These are phyloP conservation scores for Glyptemys insculpta DNA, from an alignment of 2,797 vertebrate genomes.

Conservation along the genomic window DNA sequence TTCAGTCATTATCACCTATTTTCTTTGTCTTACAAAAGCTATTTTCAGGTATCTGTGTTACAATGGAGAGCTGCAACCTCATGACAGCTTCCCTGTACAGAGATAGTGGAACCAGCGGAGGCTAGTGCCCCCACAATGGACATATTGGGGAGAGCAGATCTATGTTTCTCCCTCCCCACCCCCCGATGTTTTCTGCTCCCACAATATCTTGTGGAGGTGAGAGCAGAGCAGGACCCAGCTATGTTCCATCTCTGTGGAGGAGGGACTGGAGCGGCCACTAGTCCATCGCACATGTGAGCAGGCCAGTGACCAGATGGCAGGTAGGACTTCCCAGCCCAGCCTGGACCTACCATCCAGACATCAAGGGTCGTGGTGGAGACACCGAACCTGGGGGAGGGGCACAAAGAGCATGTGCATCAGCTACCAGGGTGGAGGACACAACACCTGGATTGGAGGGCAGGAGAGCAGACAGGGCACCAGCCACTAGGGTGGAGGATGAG, in stretches of 20 bases:
- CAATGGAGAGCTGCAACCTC: not conserved
- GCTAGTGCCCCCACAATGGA: not conserved
- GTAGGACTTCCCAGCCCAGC: not conserved
- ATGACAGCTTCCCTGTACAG: not conserved
- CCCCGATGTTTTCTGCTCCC: not conserved
- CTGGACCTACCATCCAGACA: not conserved
- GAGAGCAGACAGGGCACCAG: not conserved
- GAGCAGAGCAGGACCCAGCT: not conserved
- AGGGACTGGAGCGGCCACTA: not conserved
- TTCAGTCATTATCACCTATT: not conserved
- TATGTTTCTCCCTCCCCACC: not conserved
- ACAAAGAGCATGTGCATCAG: not conserved
- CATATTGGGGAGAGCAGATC: not conserved
- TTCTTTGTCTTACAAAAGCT: not conserved
- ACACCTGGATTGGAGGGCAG: not conserved
- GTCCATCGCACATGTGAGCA: not conserved
- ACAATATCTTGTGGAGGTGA: not conserved
- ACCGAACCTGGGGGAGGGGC: not conserved
- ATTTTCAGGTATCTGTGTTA: not conserved
- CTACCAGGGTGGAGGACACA: not conserved
- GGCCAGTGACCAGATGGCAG: not conserved
- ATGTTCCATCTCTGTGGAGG: not conserved
- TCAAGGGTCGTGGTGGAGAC: not conserved
- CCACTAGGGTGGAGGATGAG: not conserved
- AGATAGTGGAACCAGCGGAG: not conserved